Conservation (phyloP, 2,888 invertebrate species). For the Eurytoma californica region DNA sequence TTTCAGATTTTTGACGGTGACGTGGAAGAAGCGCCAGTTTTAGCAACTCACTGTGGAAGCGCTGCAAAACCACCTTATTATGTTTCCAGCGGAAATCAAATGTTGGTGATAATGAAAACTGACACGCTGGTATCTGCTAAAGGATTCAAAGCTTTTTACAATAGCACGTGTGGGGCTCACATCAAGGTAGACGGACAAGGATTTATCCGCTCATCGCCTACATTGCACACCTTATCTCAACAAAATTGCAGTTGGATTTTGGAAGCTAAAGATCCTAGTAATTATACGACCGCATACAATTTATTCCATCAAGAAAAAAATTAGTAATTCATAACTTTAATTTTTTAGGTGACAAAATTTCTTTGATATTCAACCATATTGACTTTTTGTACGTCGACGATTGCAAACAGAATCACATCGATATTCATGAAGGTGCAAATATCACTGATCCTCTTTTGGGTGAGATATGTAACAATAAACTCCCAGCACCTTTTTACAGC, state of each 20-base stretch:
- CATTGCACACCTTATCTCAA: conserved; percentile 59
- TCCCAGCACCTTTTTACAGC: conserved; percentile 83
- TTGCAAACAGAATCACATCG: conserved; percentile 62
- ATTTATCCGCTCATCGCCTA: conserved; percentile 74
- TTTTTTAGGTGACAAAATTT: conserved; percentile 80
- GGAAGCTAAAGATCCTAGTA: conserved; percentile 76
- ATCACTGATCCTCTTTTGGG: conserved; percentile 80
- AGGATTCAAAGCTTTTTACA: conserved; percentile 86
- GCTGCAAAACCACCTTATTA: conserved; percentile 74
- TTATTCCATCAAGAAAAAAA: background rate
- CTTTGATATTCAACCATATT: conserved; percentile 82
- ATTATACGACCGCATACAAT: background rate
- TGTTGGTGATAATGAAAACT: conserved; percentile 82
- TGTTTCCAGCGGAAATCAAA: conserved; percentile 79
- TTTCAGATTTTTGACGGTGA: conserved; percentile 79
- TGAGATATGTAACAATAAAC: conserved; percentile 80
- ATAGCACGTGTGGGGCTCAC: conserved; percentile 83
- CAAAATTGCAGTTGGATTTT: conserved; percentile 86
- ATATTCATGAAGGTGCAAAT: conserved; percentile 84
- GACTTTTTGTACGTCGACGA: conserved; percentile 68
- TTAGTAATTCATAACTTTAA: background rate
- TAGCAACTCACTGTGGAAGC: conserved; percentile 79
- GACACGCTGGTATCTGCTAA: conserved; percentile 78
- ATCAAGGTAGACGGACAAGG: conserved; percentile 79
- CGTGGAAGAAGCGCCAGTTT: conserved; percentile 74